Conservation (phyloP, 2,888 invertebrate species). For the Hyppa rectilinea region DNA sequence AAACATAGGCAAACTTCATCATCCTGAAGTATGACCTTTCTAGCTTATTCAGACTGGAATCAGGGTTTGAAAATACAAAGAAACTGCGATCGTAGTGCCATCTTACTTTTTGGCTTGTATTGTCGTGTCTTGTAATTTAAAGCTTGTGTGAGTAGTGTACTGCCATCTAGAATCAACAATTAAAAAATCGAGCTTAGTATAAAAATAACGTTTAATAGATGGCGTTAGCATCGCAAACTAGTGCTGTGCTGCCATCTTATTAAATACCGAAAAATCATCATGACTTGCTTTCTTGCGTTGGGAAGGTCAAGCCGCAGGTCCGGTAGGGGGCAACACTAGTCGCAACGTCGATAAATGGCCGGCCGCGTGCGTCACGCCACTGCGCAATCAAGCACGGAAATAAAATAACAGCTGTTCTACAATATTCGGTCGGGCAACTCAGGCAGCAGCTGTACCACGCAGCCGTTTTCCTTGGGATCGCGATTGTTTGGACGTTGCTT, state of each 20-base stretch:
- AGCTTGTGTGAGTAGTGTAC: constrained; percentile 8
- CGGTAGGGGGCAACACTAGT: constrained; percentile 68
- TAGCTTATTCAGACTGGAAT: too few relatives aligned
- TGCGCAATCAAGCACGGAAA: constrained; percentile 89
- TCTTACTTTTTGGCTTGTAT: too few relatives aligned
- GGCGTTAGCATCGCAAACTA: constrained; percentile 18
- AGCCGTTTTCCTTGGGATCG: constrained; percentile 87
- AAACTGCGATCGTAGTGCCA: too few relatives aligned
- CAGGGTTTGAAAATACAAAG: too few relatives aligned
- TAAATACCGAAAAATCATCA: constrained; percentile 13
- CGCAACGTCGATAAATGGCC: constrained; percentile 81
- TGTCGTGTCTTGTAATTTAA: too few relatives aligned
- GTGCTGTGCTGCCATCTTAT: constrained; percentile 52
- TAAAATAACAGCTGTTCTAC: constrained; percentile 90
- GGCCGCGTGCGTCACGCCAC: constrained; percentile 84
- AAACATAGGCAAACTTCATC: too few relatives aligned
- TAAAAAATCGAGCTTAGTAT: neutral
- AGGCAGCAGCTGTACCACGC: constrained; percentile 85
- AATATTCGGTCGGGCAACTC: constrained; percentile 90
- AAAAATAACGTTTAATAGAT: constrained; percentile 12
- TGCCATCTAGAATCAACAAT: constrained; percentile 39
- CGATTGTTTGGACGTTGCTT: constrained; percentile 86
- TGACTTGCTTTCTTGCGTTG: neutral
- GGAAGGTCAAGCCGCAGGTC: neutral
- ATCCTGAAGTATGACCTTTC: too few relatives aligned